Percentiles rank a stretch among this genome's conserved stretches.
phyloP scores from a whole-genome alignment of 2,888 invertebrate species.

The Eurois occulta region DNA sequence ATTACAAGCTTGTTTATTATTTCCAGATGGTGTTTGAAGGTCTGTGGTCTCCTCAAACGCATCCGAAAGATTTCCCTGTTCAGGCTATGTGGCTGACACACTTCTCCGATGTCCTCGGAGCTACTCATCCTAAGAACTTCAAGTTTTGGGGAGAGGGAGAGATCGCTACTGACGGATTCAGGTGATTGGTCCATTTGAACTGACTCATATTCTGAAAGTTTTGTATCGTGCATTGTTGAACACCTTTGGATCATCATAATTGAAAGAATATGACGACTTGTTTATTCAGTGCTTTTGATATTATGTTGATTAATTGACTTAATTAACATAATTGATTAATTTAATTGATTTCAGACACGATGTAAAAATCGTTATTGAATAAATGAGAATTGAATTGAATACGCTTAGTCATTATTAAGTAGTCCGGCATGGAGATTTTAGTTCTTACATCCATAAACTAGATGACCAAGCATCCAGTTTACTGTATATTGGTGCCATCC shows the following conservation, averaged over 20 bases:
- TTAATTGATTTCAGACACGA: too few relatives aligned
- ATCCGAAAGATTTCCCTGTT: conserved; percentile 98
- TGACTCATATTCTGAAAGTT: background rate
- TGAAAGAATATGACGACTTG: background rate
- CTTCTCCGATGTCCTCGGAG: conserved; percentile 99
- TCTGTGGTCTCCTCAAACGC: conserved; percentile 98
- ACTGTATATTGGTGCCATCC: background rate
- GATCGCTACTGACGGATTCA: conserved; percentile 96
- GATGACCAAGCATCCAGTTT: background rate
- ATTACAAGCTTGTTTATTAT: background rate
- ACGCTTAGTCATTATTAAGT: background rate
- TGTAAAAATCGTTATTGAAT: too few relatives aligned
- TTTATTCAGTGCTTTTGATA: background rate
- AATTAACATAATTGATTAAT: too few relatives aligned
- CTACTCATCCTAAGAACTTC: conserved; percentile 96
- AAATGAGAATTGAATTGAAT: too few relatives aligned
- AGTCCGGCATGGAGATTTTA: background rate
- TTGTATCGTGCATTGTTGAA: background rate
- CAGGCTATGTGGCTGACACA: conserved; percentile 96
- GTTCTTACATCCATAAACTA: background rate
- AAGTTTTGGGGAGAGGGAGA: conserved; percentile 98
- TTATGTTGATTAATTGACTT: background rate
- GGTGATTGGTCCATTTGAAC: conserved; percentile 80
- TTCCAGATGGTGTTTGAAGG: conserved; percentile 96
- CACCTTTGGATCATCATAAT: background rate